Percentiles rank a stretch among this genome's conserved stretches.
Conservation (phyloP, 2,888 invertebrate species). For the Netelia melanura region DNA sequence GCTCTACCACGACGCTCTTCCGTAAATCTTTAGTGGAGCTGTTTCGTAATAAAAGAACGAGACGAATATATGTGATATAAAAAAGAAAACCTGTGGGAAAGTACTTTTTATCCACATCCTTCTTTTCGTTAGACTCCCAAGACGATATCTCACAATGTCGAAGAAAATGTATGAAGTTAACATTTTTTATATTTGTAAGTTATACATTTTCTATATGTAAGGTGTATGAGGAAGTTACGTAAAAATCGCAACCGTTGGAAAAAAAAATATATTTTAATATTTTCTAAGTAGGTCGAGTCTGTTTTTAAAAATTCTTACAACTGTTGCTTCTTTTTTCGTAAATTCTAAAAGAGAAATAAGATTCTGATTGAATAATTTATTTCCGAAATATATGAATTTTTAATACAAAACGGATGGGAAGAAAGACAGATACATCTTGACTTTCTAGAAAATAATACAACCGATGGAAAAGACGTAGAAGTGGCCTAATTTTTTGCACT, state of each 20-base stretch:
- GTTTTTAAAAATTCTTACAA: background rate
- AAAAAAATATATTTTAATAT: too few species aligned
- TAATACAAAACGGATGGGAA: background rate
- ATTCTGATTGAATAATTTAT: slow-evolving; percentile 11
- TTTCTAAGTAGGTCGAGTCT: too few species aligned
- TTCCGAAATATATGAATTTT: slow-evolving; percentile 28
- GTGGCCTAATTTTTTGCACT: slow-evolving; percentile 31
- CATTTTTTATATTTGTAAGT: background rate
- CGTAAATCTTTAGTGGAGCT: background rate
- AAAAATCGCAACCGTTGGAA: too few species aligned
- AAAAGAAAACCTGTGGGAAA: slow-evolving; percentile 17
- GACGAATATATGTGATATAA: background rate
- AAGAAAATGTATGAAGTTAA: slow-evolving; percentile 7
- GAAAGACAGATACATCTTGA: background rate
- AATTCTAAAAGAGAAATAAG: background rate
- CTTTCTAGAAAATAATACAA: background rate
- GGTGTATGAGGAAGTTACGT: too few species aligned
- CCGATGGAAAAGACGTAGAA: background rate
- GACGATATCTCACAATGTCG: background rate
- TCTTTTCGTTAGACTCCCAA: background rate
- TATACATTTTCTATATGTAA: too few species aligned
- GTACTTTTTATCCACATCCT: background rate
- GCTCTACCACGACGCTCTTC: background rate
- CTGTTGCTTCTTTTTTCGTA: background rate
- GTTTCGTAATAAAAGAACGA: slow-evolving; percentile 4